Evolutionary conservation across 2,113 vertebrate genomes (phyloP).

Genomic region (Agelaius tricolor): DNA sequence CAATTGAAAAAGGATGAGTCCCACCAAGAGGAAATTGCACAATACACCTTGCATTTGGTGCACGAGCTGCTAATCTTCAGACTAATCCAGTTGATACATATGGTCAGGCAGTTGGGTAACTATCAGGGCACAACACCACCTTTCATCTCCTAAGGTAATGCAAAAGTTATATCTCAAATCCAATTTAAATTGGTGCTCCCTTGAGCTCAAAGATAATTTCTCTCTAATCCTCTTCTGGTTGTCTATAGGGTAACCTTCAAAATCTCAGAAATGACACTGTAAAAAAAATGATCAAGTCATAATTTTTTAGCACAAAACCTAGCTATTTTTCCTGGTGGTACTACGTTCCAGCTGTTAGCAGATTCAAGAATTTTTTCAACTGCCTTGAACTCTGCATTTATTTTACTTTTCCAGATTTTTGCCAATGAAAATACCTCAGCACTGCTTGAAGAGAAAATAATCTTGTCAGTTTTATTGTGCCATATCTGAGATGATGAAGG

Average conservation of each 20-base stretch:
- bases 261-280: constrained; percentile 22
- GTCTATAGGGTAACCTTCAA: constrained; percentile 46
- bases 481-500: constrained; percentile 51
- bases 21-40: neutral
- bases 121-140: neutral
- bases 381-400: constrained; percentile 48
- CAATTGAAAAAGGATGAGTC: neutral
- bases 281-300: constrained; percentile 34
- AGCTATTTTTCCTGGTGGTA: constrained; percentile 38
- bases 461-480: constrained; percentile 46
- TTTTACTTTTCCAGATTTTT: constrained; percentile 28
- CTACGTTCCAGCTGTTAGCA: constrained; percentile 22
- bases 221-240: constrained; percentile 55
- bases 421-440: constrained; percentile 35
- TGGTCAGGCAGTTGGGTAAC: constrained; percentile 1
- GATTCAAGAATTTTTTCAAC: constrained; percentile 27
- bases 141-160: constrained; percentile 37
- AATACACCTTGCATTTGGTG: neutral
- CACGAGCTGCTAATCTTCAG: neutral
- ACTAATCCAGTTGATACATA: constrained; percentile 5
- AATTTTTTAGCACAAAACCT: constrained; percentile 44
- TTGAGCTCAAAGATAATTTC: constrained; percentile 64
- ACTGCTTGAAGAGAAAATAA: constrained; percentile 37
- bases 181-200: constrained; percentile 60
- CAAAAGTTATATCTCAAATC: constrained; percentile 52